Evolutionary conservation across 2,113 vertebrate species (phyloP).

Genomic region (Dicaeum eximium): DNA sequence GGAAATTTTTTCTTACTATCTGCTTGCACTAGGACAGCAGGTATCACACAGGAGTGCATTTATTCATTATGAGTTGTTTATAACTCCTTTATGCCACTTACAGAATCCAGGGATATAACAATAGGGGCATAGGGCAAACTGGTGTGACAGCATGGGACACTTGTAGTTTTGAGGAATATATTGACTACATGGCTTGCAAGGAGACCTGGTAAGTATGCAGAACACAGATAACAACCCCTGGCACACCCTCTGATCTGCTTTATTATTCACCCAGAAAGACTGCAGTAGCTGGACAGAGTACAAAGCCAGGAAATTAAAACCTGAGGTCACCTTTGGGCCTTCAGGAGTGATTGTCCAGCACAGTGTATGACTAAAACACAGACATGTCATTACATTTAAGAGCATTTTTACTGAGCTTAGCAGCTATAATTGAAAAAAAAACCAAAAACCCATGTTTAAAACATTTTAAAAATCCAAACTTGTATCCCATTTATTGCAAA

Average conservation of each 20-base stretch:
- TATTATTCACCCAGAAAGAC: neutral
- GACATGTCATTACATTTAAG: neutral
- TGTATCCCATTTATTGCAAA: neutral
- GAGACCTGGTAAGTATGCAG: neutral
- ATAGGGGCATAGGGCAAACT: accelerated
- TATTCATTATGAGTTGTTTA: neutral
- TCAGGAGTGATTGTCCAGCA: neutral
- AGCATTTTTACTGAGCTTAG: neutral
- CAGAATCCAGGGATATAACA: accelerated
- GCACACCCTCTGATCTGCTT: accelerated
- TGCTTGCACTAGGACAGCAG: neutral
- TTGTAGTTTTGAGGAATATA: neutral
- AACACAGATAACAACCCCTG: accelerated
- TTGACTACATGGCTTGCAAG: neutral
- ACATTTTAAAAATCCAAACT: neutral
- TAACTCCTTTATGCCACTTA: neutral
- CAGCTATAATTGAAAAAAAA: neutral
- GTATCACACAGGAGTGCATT: neutral
- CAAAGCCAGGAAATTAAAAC: neutral
- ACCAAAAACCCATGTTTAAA: neutral
- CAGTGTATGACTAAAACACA: neutral
- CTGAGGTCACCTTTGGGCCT: neutral
- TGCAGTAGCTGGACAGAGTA: neutral
- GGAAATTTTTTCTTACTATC: neutral
- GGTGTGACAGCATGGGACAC: neutral